Base-by-base conservation (phyloP, 2,888 invertebrate genomes). In the Cantharis rustica region DNA sequence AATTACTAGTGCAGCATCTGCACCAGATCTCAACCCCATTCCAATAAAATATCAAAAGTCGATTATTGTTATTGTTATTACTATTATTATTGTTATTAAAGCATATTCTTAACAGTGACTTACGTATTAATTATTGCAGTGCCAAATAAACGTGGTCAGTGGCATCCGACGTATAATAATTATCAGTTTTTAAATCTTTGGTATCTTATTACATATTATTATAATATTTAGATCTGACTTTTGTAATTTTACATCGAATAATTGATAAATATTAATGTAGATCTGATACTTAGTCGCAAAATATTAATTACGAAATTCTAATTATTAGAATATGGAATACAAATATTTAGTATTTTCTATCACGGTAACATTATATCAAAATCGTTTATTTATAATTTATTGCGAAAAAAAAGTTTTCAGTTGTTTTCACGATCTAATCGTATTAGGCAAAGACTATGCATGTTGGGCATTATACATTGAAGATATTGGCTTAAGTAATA, bases 81-180 rank as follows among this genome's bases (percentile, higher is more conserved):
- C n/a, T 23, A 66, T 66, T 17, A 20, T 20, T 66, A 17, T n/a
- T 66, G 64, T 66, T 20, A 20, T 66, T 66, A 66, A 66, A 66
- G 23, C 17, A 66, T 66, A 66, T 20, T 23, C 64, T 27, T 66
- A 20, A 66, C 23, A 20, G 64, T 66, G 17, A 47, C 47, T 47
- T 47, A 47, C 47, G 47, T 47, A 68, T 31, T 75, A 72, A 79
- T 75, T 73, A 69, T 76, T 80, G 82, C 80, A 82, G 85, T 86
- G 85, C 85, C 86, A 85, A 86, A 84, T 83, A 81, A 81, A 81
- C 78, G 83, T 84, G 86, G 85, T 84, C 86, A 85, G 85, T 85
- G 85, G 84, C 84, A 82, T 82, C 82, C 47, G 47, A 47, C n/a
- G 81, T 83, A 82, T 81, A 81, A 81, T 80, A 80, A 79, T 81